These are phyloP conservation scores for Lamellibrachia columna DNA, from an alignment of 2,888 invertebrate genomes.

Conservation along the genomic window DNA sequence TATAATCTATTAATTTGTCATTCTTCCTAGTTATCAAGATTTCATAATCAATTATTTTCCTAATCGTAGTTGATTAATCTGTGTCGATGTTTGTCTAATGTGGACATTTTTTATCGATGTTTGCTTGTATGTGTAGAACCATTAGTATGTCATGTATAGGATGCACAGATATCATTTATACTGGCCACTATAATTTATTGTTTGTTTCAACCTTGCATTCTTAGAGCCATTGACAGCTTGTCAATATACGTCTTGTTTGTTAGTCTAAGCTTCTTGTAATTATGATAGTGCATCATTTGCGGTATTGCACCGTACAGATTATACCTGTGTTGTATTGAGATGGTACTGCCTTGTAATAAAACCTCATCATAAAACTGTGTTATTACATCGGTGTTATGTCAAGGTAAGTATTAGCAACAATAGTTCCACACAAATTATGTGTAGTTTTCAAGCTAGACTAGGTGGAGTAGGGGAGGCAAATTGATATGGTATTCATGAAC, in stretches of 20 bases:
- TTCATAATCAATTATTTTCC: no score
- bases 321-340: neutral
- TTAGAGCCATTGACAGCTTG: neutral
- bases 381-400: neutral
- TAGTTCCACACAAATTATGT: neutral
- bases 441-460: neutral
- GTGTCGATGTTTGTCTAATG: neutral
- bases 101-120: constrained; percentile 9
- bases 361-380: neutral
- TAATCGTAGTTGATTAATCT: neutral
- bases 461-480: neutral
- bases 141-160: neutral
- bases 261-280: constrained; percentile 7
- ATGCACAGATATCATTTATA: constrained; percentile 3
- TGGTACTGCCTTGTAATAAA: constrained; percentile 14
- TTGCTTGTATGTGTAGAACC: neutral
- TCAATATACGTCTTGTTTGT: neutral
- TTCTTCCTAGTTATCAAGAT: no score
- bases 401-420: neutral
- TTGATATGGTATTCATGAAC: no score
- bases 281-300: neutral
- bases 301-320: neutral
- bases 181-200: constrained; percentile 12
- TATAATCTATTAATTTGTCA: neutral
- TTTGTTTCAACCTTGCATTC: constrained; percentile 1